phyloP scores from a whole-genome alignment of 2,888 invertebrate genomes.

The Dynastes grantii region DNA sequence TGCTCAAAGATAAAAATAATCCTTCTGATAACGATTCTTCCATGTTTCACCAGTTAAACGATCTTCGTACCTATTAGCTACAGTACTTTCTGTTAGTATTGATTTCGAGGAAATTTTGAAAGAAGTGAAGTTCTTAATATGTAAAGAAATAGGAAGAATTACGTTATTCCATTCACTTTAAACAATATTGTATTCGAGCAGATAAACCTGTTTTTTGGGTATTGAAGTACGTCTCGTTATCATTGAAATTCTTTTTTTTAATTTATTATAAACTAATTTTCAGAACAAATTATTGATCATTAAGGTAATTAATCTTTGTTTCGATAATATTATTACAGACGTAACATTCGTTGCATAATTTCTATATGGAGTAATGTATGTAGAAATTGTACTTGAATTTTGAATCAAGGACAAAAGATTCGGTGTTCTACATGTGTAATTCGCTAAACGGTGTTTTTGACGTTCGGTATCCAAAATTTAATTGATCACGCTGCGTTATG shows the following conservation, averaged over 20 bases:
- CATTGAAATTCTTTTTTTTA: too few species aligned
- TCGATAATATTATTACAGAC: too few species aligned
- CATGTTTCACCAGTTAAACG: too few species aligned
- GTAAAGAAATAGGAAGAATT: too few species aligned
- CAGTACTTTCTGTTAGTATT: background rate
- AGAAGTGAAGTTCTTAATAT: background rate
- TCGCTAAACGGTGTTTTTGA: background rate
- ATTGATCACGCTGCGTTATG: background rate
- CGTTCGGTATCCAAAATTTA: background rate
- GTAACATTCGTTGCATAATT: background rate
- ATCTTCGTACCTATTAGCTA: background rate
- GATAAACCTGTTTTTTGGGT: too few species aligned
- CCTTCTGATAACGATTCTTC: background rate
- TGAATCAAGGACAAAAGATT: conserved; percentile 24
- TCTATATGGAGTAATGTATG: background rate
- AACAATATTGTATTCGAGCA: too few species aligned
- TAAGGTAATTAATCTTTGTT: too few species aligned
- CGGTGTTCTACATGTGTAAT: background rate
- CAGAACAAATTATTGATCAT: too few species aligned
- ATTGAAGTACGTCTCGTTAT: too few species aligned
- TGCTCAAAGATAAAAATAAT: background rate
- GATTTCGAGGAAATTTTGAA: background rate
- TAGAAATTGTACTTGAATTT: conserved; percentile 7
- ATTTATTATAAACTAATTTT: background rate
- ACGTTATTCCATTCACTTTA: too few species aligned